Evolutionary conservation across 2,797 vertebrate species (phyloP).

Genomic region (Diplodus sargus): DNA sequence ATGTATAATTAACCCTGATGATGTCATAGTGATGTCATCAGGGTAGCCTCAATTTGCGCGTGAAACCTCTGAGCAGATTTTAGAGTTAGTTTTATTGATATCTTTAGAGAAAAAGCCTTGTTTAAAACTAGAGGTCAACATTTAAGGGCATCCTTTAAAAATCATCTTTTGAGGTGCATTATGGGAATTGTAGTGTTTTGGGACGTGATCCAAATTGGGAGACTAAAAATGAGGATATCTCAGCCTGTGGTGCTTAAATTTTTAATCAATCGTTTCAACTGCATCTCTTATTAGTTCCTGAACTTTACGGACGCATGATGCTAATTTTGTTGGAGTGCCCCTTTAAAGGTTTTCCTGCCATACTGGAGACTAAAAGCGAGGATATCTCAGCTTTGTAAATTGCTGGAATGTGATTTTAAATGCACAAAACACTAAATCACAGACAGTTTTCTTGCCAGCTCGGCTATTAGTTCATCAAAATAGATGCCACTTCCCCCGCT

Average conservation of each 20-base stretch:
- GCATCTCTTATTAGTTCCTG: too few relatives aligned
- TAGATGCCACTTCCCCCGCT: not conserved
- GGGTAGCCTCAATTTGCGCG: not conserved
- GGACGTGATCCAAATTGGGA: not conserved
- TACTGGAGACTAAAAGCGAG: not conserved
- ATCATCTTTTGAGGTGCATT: not conserved
- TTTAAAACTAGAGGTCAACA: not conserved
- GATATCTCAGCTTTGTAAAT: not conserved
- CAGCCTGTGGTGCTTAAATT: too few relatives aligned
- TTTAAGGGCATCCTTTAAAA: too few relatives aligned
- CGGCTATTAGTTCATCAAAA: not conserved
- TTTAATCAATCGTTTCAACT: too few relatives aligned
- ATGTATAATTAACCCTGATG: not conserved
- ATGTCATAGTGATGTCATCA: not conserved
- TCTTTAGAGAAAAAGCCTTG: not conserved
- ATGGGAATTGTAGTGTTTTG: constrained; percentile 15
- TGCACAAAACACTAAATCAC: not conserved
- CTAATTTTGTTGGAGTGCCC: too few relatives aligned
- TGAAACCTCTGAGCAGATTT: too few relatives aligned
- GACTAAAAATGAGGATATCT: too few relatives aligned
- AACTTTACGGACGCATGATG: too few relatives aligned
- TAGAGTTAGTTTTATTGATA: too few relatives aligned
- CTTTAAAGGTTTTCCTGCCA: too few relatives aligned
- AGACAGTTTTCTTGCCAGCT: not conserved
- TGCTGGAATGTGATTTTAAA: not conserved